Conservation (phyloP, 2,888 invertebrate genomes). For the Trissolcus brochymenae region DNA sequence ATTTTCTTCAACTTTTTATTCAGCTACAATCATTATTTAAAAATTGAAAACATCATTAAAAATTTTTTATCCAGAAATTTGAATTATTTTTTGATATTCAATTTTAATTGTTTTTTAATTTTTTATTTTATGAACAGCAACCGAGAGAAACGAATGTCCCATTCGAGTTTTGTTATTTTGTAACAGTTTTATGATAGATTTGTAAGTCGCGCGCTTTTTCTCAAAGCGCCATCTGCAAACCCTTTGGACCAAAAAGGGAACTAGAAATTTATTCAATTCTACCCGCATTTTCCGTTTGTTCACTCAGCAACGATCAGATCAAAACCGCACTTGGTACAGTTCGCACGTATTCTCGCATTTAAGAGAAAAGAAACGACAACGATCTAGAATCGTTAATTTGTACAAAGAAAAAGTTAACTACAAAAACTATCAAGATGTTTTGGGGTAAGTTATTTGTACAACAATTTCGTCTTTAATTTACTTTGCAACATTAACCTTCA, state of each 20-base stretch:
- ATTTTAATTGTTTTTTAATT: no score
- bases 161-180: not conserved
- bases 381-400: not conserved
- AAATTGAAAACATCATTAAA: no score
- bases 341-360: not conserved
- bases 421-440: slow-evolving; percentile 38
- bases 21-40: no score
- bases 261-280: not conserved
- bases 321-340: not conserved
- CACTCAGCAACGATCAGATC: not conserved
- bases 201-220: not conserved
- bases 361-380: not conserved
- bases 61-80: no score
- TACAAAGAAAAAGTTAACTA: not conserved
- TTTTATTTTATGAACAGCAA: no score
- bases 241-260: not conserved
- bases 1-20: no score
- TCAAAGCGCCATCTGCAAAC: not conserved
- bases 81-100: no score
- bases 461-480: slow-evolving; percentile 7
- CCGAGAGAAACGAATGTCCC: no score
- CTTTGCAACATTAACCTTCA: not conserved
- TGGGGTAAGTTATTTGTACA: slow-evolving; percentile 34
- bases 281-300: not conserved
- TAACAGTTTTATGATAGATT: not conserved